phyloP scores from a whole-genome alignment of 2,113 vertebrate genomes.

The Malurus alboscapulatus region DNA sequence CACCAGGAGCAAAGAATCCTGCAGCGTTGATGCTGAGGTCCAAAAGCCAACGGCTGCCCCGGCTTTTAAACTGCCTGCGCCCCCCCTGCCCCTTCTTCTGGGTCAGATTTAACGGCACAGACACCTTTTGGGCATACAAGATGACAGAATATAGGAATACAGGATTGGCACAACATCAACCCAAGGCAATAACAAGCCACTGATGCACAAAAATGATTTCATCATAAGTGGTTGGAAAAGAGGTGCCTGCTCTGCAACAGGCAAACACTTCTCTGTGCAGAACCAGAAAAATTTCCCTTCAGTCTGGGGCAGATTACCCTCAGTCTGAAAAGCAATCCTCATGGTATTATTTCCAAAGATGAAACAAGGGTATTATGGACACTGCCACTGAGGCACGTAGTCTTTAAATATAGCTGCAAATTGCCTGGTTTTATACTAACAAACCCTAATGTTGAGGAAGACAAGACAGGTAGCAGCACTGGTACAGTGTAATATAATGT shows the following conservation, averaged over 20 bases:
- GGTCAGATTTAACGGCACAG: too few species aligned
- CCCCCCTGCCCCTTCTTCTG: too few species aligned
- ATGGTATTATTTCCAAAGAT: not conserved
- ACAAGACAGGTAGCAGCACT: not conserved
- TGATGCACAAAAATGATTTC: not conserved
- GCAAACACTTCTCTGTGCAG: not conserved
- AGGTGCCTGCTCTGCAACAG: not conserved
- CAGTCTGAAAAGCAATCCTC: not conserved
- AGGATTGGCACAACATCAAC: too few species aligned
- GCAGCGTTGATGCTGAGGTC: too few species aligned
- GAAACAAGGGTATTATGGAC: not conserved
- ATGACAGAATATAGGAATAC: too few species aligned
- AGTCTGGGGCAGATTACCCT: not conserved
- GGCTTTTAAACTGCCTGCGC: too few species aligned
- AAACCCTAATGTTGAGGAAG: not conserved
- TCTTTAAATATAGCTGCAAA: constrained; percentile 19
- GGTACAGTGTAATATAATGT: not conserved
- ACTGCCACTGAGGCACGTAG: not conserved
- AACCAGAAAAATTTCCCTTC: not conserved
- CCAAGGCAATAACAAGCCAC: not conserved
- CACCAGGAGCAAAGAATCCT: too few species aligned
- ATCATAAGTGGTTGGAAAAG: not conserved
- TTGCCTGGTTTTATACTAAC: not conserved
- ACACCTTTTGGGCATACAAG: too few species aligned
- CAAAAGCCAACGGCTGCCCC: too few species aligned